phyloP scores from a whole-genome alignment of 2,113 vertebrate genomes.

The Mungos mungo region DNA sequence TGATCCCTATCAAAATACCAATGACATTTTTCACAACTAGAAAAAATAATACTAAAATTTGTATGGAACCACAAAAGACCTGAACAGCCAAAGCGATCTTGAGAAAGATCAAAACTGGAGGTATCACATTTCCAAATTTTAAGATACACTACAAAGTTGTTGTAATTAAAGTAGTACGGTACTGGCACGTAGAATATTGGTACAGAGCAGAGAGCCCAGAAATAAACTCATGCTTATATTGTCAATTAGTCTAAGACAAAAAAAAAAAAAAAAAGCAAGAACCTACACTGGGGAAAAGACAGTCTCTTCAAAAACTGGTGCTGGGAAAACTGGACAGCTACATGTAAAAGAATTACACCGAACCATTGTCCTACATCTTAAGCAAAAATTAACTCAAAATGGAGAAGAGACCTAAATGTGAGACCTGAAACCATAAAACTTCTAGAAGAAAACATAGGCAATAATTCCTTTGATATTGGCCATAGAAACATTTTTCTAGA shows the following conservation, averaged over 20 bases:
- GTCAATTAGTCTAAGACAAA: background rate
- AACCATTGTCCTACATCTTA: background rate
- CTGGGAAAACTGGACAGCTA: background rate
- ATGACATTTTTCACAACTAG: background rate
- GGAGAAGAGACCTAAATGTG: background rate
- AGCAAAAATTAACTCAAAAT: background rate
- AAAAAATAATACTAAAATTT: background rate
- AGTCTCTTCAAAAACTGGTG: background rate
- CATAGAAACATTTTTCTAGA: background rate
- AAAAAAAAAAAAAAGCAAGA: background rate
- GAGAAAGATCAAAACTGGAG: background rate
- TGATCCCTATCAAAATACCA: background rate
- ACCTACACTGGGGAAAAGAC: background rate
- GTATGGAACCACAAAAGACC: background rate
- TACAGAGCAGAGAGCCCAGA: background rate
- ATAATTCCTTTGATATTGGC: background rate
- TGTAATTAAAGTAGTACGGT: background rate
- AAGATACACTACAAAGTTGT: background rate
- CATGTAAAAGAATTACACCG: background rate
- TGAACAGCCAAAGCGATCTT: background rate
- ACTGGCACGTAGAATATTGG: background rate
- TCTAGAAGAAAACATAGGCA: background rate
- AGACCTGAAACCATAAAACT: background rate
- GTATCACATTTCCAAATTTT: background rate
- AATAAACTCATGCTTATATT: background rate